phyloP scores from a whole-genome alignment of 2,888 invertebrate species.

The Clivina fossor region DNA sequence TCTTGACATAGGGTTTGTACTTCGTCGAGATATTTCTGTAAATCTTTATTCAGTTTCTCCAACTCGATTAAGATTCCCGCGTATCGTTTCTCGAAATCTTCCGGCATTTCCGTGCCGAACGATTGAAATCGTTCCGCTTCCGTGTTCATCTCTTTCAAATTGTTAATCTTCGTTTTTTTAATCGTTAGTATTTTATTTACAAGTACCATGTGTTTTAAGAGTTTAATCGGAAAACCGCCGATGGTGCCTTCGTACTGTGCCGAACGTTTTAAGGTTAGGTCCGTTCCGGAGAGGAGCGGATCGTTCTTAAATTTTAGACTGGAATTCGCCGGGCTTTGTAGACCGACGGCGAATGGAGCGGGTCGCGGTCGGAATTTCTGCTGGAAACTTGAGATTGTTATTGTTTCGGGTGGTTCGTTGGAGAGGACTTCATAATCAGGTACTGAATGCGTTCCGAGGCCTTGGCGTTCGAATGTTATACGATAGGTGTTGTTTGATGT shows the following conservation, averaged over 20 bases:
- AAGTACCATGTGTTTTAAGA: constrained; percentile 84
- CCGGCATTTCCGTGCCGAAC: constrained; percentile 74
- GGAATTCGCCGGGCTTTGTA: constrained; percentile 51
- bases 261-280: constrained; percentile 47
- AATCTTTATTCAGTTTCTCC: constrained; percentile 86
- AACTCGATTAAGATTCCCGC: constrained; percentile 85
- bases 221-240: constrained; percentile 81
- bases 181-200: constrained; percentile 81
- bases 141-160: constrained; percentile 82
- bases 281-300: constrained; percentile 66
- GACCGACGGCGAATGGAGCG: constrained; percentile 57
- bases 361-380: constrained; percentile 76
- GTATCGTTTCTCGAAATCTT: constrained; percentile 90
- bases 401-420: constrained; percentile 88
- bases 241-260: constrained; percentile 57
- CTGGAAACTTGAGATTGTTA: constrained; percentile 80
- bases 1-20: constrained; percentile 83
- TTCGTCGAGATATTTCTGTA: constrained; percentile 81
- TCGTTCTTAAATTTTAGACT: constrained; percentile 61
- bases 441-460: constrained; percentile 92
- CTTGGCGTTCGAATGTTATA: constrained; percentile 90
- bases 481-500: constrained; percentile 92
- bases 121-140: constrained; percentile 87
- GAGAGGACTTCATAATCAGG: constrained; percentile 96
- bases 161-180: constrained; percentile 79